Evolutionary conservation across 2,797 vertebrate genomes (phyloP).

Genomic region (Chaenodraco wilsoni): DNA sequence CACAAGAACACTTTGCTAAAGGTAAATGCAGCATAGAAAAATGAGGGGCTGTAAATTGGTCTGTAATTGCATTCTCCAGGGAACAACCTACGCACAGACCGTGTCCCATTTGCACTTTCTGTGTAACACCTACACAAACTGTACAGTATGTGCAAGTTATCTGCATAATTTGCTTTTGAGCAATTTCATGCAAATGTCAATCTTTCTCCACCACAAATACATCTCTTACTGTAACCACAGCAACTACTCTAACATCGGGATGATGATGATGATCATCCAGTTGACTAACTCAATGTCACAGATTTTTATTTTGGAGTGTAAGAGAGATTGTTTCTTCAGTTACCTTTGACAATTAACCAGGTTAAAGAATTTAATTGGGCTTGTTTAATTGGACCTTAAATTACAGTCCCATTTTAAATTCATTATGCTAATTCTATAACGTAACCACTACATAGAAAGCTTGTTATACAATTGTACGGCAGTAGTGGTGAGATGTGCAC

Average conservation of each 20-base stretch:
- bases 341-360: not conserved
- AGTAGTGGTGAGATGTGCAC: conserved; percentile 10
- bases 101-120: conserved; percentile 47
- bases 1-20: conserved; percentile 73
- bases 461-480: conserved; percentile 16
- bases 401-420: not conserved
- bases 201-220: conserved; percentile 18
- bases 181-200: conserved; percentile 57
- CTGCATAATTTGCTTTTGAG: conserved; percentile 52
- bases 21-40: conserved; percentile 69
- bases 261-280: conserved; percentile 15
- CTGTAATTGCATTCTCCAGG: conserved; percentile 64
- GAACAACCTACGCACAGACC: conserved; percentile 58
- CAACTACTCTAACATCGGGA: not conserved
- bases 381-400: not conserved
- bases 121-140: conserved; percentile 52
- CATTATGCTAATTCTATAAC: not conserved
- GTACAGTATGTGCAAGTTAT: conserved; percentile 33
- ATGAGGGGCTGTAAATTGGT: conserved; percentile 73
- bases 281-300: not conserved
- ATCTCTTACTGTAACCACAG: conserved; percentile 9
- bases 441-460: not conserved
- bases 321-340: not conserved
- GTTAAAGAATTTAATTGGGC: not conserved
- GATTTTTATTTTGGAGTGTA: not conserved